These are phyloP conservation scores for Podotricha telesiphe DNA, from an alignment of 2,888 invertebrate genomes.

Conservation along the genomic window DNA sequence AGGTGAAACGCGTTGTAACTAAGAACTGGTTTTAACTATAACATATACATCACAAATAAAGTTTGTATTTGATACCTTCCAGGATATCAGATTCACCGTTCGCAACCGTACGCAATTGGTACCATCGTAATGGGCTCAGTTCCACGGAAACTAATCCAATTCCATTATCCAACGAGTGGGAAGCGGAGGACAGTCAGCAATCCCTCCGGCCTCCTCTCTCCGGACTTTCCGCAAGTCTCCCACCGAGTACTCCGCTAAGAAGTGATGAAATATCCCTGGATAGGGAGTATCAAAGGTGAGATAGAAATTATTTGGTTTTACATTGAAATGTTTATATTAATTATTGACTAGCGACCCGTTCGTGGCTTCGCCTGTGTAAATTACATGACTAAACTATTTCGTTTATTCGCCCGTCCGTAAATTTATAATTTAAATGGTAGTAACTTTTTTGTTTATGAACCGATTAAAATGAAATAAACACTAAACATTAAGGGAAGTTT, in stretches of 20 bases:
- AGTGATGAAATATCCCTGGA: slow-evolving; percentile 62
- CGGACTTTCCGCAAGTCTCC: background rate
- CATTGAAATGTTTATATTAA: no score
- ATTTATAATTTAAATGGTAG: no score
- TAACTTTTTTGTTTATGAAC: no score
- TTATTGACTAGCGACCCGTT: no score
- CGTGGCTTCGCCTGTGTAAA: no score
- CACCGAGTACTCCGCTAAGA: slow-evolving; percentile 52
- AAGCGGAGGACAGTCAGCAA: slow-evolving; percentile 61
- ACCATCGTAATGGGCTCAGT: slow-evolving; percentile 56
- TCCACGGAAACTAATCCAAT: slow-evolving; percentile 50
- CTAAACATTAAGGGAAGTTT: no score
- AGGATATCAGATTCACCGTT: slow-evolving; percentile 59
- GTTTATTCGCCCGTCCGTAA: no score
- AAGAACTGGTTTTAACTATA: no score
- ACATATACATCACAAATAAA: no score
- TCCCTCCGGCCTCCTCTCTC: slow-evolving; percentile 31
- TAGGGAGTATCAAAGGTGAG: slow-evolving; percentile 70
- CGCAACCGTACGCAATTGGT: slow-evolving; percentile 63
- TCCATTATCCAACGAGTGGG: slow-evolving; percentile 64
- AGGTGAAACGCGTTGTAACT: no score
- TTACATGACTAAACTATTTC: no score
- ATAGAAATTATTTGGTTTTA: background rate
- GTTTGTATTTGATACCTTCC: slow-evolving; percentile 18
- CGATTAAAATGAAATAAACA: no score